phyloP scores from a whole-genome alignment of 2,113 vertebrate genomes.

The Neomonachus schauinslandi region DNA sequence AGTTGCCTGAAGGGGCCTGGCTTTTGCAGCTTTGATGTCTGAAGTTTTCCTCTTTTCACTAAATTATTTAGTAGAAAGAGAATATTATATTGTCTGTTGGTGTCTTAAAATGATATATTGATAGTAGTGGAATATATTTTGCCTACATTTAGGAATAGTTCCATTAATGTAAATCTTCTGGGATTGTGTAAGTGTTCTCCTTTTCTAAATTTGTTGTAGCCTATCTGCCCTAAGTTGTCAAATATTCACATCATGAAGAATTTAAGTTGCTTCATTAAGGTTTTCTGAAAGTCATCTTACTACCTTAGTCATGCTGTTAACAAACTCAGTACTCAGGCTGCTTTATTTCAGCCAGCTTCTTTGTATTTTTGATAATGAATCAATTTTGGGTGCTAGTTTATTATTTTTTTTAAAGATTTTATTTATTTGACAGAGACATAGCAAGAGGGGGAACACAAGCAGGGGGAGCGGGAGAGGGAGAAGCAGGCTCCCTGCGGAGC shows the following conservation, averaged over 20 bases:
- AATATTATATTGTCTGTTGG: neutral
- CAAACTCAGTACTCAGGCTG: neutral
- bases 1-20: neutral
- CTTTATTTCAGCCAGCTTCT: conserved; percentile 15
- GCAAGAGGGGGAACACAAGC: too few species aligned
- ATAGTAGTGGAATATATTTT: neutral
- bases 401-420: too few species aligned
- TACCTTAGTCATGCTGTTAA: neutral
- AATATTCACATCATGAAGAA: neutral
- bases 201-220: conserved; percentile 37
- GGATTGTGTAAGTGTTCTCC: neutral
- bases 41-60: conserved; percentile 15
- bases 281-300: conserved; percentile 42
- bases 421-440: too few species aligned
- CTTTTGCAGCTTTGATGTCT: neutral
- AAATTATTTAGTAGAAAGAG: conserved; percentile 23
- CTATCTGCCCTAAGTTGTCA: conserved; percentile 40
- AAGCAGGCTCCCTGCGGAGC: too few species aligned
- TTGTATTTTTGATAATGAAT: conserved; percentile 30
- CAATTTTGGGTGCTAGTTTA: neutral
- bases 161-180: neutral
- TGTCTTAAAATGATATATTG: neutral
- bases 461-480: too few species aligned
- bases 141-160: neutral
- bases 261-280: conserved; percentile 7